Conservation (phyloP, 2,797 vertebrate genomes). For the Sphaeramia orbicularis region DNA sequence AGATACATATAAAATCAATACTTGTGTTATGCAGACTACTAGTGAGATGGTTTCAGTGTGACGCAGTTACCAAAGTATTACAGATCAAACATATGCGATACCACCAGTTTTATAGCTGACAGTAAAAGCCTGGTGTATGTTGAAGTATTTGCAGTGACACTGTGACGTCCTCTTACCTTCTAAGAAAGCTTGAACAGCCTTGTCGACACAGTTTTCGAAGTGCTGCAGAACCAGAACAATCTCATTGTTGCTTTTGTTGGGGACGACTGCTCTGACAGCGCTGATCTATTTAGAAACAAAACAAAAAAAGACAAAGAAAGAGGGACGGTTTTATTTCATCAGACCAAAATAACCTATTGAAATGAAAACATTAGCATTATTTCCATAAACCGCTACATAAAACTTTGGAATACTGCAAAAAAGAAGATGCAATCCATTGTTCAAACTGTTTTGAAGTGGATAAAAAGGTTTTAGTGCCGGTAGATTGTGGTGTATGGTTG, state of each 20-base stretch:
- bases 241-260: slow-evolving; percentile 98
- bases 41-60: no score
- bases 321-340: slow-evolving; percentile 6
- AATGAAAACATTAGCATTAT: no score
- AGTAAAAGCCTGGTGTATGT: background rate
- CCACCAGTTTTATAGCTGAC: background rate
- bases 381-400: no score
- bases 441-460: no score
- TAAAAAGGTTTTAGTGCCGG: no score
- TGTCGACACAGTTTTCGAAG: slow-evolving; percentile 95
- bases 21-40: no score
- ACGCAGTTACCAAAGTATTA: rapidly evolving
- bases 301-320: background rate
- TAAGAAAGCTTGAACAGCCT: slow-evolving; percentile 94
- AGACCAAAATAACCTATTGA: background rate
- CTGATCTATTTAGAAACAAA: slow-evolving; percentile 85
- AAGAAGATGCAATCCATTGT: no score
- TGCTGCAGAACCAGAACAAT: slow-evolving; percentile 96
- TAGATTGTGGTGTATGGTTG: no score
- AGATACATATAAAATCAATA: no score
- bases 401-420: no score
- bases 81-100: background rate
- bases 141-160: background rate
- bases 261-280: slow-evolving; percentile 93
- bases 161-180: slow-evolving; percentile 86